A percentile compares a stretch with the other conserved stretches of the same genome.
Conservation (phyloP, 2,888 invertebrate species). For the Piscicola geometra region DNA sequence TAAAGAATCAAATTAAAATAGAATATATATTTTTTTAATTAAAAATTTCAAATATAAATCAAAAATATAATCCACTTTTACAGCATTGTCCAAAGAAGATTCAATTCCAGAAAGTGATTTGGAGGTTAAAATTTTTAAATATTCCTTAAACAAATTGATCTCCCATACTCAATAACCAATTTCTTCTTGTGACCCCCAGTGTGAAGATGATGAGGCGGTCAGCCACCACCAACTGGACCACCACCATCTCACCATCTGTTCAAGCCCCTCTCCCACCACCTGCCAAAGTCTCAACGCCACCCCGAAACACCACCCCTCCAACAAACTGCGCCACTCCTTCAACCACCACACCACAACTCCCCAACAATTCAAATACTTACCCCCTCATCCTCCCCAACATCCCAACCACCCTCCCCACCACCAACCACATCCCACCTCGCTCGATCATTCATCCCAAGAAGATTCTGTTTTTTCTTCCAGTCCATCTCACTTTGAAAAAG, state of each 20-base stretch:
- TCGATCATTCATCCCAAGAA: too few species aligned
- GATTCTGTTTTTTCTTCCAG: too few species aligned
- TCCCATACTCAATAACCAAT: background rate
- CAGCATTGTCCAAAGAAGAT: slow-evolving; percentile 30
- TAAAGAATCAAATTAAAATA: slow-evolving; percentile 24
- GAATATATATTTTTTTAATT: background rate
- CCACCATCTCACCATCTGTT: background rate
- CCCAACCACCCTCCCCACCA: too few species aligned
- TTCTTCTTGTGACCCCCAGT: background rate
- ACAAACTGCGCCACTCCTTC: slow-evolving; percentile 36
- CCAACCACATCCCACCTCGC: too few species aligned
- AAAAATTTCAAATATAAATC: background rate
- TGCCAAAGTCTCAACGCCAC: slow-evolving; percentile 44
- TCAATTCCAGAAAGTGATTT: slow-evolving; percentile 32
- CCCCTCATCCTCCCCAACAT: background rate
- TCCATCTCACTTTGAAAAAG: too few species aligned
- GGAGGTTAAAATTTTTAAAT: slow-evolving; percentile 11
- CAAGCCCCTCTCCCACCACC: slow-evolving; percentile 39
- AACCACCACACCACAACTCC: background rate
- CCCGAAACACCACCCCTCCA: slow-evolving; percentile 35
- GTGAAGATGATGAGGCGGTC: background rate
- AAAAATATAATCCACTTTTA: background rate
- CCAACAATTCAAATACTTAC: background rate
- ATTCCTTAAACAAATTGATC: background rate
- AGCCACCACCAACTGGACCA: too few species aligned